These are phyloP conservation scores for Acyrthosiphon pisum DNA, from an alignment of 1,140 invertebrate genomes.

Conservation along the genomic window DNA sequence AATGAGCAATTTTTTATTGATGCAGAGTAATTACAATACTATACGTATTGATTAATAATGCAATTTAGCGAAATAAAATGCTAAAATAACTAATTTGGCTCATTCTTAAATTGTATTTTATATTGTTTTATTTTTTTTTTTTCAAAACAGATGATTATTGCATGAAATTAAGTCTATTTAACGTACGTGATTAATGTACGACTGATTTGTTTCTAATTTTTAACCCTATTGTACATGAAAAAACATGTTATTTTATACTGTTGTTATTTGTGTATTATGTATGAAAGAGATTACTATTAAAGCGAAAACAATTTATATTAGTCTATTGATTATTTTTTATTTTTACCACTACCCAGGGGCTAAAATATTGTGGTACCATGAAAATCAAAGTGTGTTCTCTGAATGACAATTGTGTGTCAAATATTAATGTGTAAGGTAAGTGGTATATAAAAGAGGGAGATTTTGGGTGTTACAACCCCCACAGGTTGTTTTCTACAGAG, in stretches of 20 bases:
- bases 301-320: conserved; percentile 38
- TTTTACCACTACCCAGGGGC: no score
- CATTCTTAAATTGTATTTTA: conserved; percentile 42
- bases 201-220: conserved; percentile 53
- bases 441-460: no score
- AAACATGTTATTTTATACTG: conserved; percentile 56
- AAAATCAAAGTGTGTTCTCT: no score
- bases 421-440: no score
- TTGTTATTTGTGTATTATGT: conserved; percentile 54
- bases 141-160: conserved; percentile 24
- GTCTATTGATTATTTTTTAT: neutral
- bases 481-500: no score
- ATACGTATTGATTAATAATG: conserved; percentile 10
- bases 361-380: no score
- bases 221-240: conserved; percentile 37
- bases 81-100: conserved; percentile 23
- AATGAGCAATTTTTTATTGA: conserved; percentile 25
- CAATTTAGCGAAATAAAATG: conserved; percentile 26
- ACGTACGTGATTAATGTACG: conserved; percentile 37
- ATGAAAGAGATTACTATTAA: conserved; percentile 44
- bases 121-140: neutral
- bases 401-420: no score
- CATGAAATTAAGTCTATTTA: conserved; percentile 19
- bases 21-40: neutral
- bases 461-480: no score